Evolutionary conservation across 1,140 invertebrate genomes (phyloP), one percentile per base, ranked within the genome.

Genomic region (Venustaconcha ellipsiformis): DNA sequence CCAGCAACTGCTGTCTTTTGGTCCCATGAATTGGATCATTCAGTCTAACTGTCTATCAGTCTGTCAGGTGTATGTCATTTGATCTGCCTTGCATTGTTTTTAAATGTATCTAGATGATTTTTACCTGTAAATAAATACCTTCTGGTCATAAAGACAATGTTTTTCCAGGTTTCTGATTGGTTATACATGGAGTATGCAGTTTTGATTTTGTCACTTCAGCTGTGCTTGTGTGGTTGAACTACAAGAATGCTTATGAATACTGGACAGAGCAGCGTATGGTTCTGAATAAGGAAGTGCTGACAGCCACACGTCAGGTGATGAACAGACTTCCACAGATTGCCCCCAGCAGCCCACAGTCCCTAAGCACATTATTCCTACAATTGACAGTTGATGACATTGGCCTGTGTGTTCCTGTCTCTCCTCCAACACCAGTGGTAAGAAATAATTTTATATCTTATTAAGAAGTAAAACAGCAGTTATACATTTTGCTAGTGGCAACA

Each of bases 241-340:
- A 99, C 87, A 98, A 98, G 90, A 99, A 98, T 90, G 97, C 97
- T 0, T 99, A 99, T 85, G 97, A 99, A 87, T 99, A 99, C 90
- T 99, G 97, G 97, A 97, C 96, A 80, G 97, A 99, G 87, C 97
- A 99, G 89, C 90, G 97, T 26, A 84, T 89, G 82, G 84, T 85
- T 15, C 80, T 90, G 20, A 90, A 89, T 78, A 87, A 84, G 58
- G 89, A 90, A 82, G 95, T 96, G 30, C 89, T 95, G 15, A 94
- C 94, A 66, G 94, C 96, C 78, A 93, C 94, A 92, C 79, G 87
- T 37, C 86, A 89, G 77, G 86, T 90, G 26, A 86, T 88, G 58
- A 84, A 86, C 76, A 83, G 85, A 60, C 78, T 88, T 15, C 87
- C 88, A 14, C 82, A 85, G 74, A 82, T 84, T 48, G 76, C 82